phyloP scores from a whole-genome alignment of 2,888 invertebrate species.

The Tridacna gigas region DNA sequence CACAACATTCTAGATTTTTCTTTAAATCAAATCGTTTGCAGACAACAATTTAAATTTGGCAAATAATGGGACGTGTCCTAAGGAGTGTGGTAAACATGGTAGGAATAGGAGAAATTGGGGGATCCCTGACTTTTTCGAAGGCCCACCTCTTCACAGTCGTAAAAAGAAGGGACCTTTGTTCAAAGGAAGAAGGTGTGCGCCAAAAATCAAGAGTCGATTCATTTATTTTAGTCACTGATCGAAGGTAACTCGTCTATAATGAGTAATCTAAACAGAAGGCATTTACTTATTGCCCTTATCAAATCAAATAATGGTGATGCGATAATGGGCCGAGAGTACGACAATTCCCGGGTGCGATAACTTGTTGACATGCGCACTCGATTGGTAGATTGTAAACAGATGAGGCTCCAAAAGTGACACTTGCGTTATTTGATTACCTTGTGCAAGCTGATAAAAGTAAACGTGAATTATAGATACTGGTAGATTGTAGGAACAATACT shows the following conservation, averaged over 20 bases:
- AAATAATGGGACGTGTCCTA: too few relatives aligned
- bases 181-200: too few relatives aligned
- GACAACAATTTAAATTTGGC: too few relatives aligned
- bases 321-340: constrained; percentile 46
- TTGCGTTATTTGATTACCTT: constrained; percentile 8
- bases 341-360: constrained; percentile 18
- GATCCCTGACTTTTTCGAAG: too few relatives aligned
- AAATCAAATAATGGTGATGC: constrained; percentile 35
- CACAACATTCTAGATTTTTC: too few relatives aligned
- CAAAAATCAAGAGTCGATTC: too few relatives aligned
- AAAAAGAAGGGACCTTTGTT: too few relatives aligned
- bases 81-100: too few relatives aligned
- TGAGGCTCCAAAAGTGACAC: constrained; percentile 23
- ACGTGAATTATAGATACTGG: neutral
- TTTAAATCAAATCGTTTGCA: too few relatives aligned
- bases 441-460: neutral
- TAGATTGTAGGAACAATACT: neutral
- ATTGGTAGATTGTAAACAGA: constrained; percentile 12
- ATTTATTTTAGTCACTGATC: neutral
- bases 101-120: too few relatives aligned
- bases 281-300: constrained; percentile 35
- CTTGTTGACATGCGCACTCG: constrained; percentile 43
- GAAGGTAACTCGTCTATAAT: constrained; percentile 4
- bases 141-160: too few relatives aligned
- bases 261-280: constrained; percentile 40